Conservation (phyloP, 1,140 invertebrate species). For the Apis cerana region DNA sequence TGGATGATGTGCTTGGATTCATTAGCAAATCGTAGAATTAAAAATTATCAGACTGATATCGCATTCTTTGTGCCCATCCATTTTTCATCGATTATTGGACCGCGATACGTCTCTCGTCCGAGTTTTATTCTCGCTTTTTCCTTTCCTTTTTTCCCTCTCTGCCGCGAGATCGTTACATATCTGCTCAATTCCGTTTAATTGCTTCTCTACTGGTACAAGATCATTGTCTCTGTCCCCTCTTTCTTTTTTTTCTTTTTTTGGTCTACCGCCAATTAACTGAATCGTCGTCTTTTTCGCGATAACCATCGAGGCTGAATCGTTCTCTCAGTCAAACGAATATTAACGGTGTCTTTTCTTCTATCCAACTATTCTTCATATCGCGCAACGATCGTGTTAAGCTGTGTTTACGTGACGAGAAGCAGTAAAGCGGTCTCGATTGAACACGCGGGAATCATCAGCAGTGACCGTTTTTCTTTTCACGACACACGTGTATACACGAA, state of each 20-base stretch:
- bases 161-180: slow-evolving; percentile 45
- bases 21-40: too few relatives aligned
- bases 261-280: slow-evolving; percentile 38
- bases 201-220: slow-evolving; percentile 17
- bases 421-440: slow-evolving; percentile 46
- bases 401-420: slow-evolving; percentile 51
- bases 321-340: not conserved
- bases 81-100: too few relatives aligned
- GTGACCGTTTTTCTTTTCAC: not conserved
- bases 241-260: not conserved
- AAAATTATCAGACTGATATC: too few relatives aligned
- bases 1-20: too few relatives aligned
- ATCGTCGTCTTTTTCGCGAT: slow-evolving; percentile 18
- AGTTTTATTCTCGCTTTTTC: too few relatives aligned
- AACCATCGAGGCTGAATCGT: not conserved
- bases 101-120: too few relatives aligned
- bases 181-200: slow-evolving; percentile 68
- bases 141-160: too few relatives aligned
- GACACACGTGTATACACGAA: not conserved
- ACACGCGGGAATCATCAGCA: slow-evolving; percentile 61
- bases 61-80: too few relatives aligned
- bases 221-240: not conserved
- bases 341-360: too few relatives aligned
- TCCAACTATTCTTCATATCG: too few relatives aligned
- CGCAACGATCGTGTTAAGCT: not conserved